Conservation (phyloP, 2,888 invertebrate genomes). For the Teleiodes luculella region DNA sequence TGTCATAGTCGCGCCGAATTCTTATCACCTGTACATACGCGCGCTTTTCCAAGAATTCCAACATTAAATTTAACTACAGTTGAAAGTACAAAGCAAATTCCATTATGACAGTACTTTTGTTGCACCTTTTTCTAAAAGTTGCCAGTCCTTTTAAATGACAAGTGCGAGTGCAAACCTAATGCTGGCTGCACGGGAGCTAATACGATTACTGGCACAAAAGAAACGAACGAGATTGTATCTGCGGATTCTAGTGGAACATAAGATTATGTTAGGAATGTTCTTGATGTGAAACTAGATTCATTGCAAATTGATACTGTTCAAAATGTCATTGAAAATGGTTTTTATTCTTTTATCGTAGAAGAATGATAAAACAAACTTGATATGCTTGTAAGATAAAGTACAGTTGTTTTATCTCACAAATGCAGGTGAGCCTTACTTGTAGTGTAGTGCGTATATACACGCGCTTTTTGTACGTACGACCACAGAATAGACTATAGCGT, state of each 20-base stretch:
- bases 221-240: constrained; percentile 11
- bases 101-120: constrained; percentile 5
- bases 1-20: too few species aligned
- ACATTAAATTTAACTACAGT: background rate
- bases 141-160: background rate
- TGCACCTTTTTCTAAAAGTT: background rate
- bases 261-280: constrained; percentile 3
- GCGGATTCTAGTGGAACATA: background rate
- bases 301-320: background rate
- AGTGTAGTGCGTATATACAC: too few species aligned
- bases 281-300: background rate
- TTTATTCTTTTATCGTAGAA: too few species aligned
- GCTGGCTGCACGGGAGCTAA: constrained; percentile 7
- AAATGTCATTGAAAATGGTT: too few species aligned
- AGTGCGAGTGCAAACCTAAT: constrained; percentile 6
- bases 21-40: too few species aligned
- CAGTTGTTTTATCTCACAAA: too few species aligned
- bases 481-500: too few species aligned
- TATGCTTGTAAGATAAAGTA: too few species aligned
- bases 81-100: background rate
- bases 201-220: constrained; percentile 16
- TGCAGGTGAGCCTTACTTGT: too few species aligned
- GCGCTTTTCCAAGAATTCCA: background rate
- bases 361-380: too few species aligned
- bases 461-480: too few species aligned